Conservation (phyloP, 2,888 invertebrate species). For the Euplagia quadripunctaria region DNA sequence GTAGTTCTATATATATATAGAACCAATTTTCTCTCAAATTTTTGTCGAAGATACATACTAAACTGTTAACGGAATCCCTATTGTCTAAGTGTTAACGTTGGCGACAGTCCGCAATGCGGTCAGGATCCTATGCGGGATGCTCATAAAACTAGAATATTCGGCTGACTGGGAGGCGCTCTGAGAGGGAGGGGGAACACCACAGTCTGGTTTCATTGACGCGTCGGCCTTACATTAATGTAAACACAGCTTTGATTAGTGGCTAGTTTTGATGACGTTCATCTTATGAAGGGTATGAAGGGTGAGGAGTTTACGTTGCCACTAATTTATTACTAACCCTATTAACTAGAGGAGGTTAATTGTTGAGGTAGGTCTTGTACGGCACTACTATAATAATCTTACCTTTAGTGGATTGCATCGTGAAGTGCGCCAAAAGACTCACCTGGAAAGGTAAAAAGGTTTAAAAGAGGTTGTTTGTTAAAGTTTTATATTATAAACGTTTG, state of each 20-base stretch:
- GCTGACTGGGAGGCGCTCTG: slow-evolving; percentile 7
- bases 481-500: too few species aligned
- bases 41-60: slow-evolving; percentile 18
- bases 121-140: slow-evolving; percentile 24
- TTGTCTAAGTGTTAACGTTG: too few species aligned
- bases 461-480: too few species aligned
- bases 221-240: background rate
- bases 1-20: too few species aligned
- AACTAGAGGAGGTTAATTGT: background rate
- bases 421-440: background rate
- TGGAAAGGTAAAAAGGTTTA: background rate
- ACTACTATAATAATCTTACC: background rate
- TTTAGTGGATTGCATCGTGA: background rate
- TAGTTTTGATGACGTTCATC: too few species aligned
- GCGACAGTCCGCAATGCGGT: slow-evolving; percentile 43
- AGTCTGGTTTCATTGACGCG: slow-evolving; percentile 1
- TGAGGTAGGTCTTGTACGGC: background rate
- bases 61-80: slow-evolving; percentile 17
- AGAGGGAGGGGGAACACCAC: background rate
- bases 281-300: too few species aligned
- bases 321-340: too few species aligned
- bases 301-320: too few species aligned
- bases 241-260: background rate
- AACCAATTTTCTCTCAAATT: background rate
- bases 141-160: slow-evolving; percentile 31